Evolutionary conservation across 2,888 invertebrate genomes (phyloP), one percentile per base, ranked within the genome.

Genomic region (Hydraecia micacea): DNA sequence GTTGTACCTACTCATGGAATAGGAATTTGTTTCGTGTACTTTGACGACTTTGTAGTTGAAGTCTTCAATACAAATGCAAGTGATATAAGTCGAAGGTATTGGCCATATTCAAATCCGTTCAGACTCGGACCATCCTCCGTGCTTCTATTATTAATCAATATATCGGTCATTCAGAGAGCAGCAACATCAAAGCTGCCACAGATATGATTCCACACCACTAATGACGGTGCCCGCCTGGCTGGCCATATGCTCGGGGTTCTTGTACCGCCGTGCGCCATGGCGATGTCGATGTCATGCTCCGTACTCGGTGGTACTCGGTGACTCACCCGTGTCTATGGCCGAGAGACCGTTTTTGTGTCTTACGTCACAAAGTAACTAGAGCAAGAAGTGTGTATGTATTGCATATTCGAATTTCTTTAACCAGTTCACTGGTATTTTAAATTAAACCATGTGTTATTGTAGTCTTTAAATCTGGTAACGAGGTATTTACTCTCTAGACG

Each of bases 271-370:
- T 18, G 25, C 9, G 25, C 68, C 46, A n/a, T 4, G 42, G 42
- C 32, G 68, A n/a, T n/a, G n/a, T n/a, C n/a, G n/a, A n/a, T n/a
- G n/a, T n/a, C n/a, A n/a, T 21, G 39, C 39, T 11, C 18, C 72
- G 60, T 15, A 4, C 36, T 21, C 67, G 60, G 42, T 80, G 80
- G 80, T 13, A 3, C 42, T 21, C 67, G 67, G 28, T 80, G 80
- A 80, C 67, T 80, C 80, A 68, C 46, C 8, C 52, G 46, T 21
- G 58, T 68, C 55, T 80, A 55, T 46, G 60, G 28, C 36, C 67
- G 67, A 68, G 67, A 68, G 62, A 80, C 79, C 28, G 67, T 79
- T 80, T 67, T 79, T 80, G 62, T 73, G 28, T 62, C 36, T 42
- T 42, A 55, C 80, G 67, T 73, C 79, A 67, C 36, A 52, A n/a